These are phyloP conservation scores for Ageneiosus marmoratus DNA, from an alignment of 2,113 vertebrate species.

Conservation along the genomic window DNA sequence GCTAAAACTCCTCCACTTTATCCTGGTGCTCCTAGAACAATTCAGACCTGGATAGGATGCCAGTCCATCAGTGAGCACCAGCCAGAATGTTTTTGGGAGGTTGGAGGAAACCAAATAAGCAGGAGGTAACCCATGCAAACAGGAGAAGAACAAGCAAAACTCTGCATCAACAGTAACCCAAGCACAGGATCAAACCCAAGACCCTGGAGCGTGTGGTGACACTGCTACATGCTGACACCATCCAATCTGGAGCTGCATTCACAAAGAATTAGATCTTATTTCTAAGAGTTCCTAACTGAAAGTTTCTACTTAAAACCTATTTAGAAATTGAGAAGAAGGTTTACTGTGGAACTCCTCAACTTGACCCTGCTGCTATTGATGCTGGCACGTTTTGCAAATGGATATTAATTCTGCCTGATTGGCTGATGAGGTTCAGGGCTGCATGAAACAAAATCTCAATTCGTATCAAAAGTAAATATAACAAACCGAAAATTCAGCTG, in stretches of 20 bases:
- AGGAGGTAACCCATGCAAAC: background rate
- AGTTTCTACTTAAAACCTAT: background rate
- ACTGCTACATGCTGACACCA: background rate
- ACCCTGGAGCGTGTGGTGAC: background rate
- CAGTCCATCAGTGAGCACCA: too few relatives aligned
- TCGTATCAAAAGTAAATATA: too few relatives aligned
- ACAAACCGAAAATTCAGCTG: background rate
- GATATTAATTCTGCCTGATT: background rate
- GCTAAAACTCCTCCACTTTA: background rate
- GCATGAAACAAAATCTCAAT: background rate
- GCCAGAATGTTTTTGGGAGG: background rate
- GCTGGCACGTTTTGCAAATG: background rate
- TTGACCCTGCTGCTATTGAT: background rate
- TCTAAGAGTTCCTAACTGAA: background rate
- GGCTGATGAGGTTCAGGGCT: background rate
- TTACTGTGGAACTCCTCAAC: too few relatives aligned
- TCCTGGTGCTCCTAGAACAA: background rate
- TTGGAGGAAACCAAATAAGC: background rate
- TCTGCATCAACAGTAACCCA: background rate
- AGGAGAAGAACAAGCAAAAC: background rate
- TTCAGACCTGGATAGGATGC: too few relatives aligned
- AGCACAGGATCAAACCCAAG: background rate
- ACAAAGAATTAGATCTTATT: background rate
- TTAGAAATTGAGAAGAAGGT: background rate
- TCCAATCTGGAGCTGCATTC: background rate